These are phyloP conservation scores for Apodemus speciosus DNA, from an alignment of 2,113 vertebrate species.

Conservation along the genomic window DNA sequence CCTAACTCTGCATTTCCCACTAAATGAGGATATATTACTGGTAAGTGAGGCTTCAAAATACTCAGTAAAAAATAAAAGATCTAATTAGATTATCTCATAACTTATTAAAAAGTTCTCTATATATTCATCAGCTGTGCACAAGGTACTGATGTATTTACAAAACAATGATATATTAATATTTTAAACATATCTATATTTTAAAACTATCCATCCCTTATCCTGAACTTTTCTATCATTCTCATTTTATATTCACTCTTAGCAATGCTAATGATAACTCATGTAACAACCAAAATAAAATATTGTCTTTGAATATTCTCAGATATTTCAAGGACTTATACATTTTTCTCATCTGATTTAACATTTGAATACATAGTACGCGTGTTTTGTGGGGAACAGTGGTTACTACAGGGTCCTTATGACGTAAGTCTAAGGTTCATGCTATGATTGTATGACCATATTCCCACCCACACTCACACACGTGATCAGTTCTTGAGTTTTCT, in stretches of 20 bases:
- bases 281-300: background rate
- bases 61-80: background rate
- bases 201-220: background rate
- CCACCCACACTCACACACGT: too few relatives aligned
- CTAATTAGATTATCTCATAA: background rate
- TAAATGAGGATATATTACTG: background rate
- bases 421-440: background rate
- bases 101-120: background rate
- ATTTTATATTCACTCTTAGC: background rate
- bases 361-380: background rate
- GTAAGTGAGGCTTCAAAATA: background rate
- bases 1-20: background rate
- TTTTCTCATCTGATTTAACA: background rate
- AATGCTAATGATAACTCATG: background rate
- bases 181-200: background rate
- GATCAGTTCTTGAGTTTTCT: background rate
- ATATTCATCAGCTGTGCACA: background rate
- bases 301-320: background rate
- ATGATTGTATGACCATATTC: background rate
- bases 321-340: background rate
- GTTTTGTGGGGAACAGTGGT: background rate
- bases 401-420: background rate
- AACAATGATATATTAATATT: background rate
- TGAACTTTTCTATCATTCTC: background rate
- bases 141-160: background rate